Evolutionary conservation across 2,797 vertebrate genomes (phyloP).

Genomic region (Nyctalus aviator): DNA sequence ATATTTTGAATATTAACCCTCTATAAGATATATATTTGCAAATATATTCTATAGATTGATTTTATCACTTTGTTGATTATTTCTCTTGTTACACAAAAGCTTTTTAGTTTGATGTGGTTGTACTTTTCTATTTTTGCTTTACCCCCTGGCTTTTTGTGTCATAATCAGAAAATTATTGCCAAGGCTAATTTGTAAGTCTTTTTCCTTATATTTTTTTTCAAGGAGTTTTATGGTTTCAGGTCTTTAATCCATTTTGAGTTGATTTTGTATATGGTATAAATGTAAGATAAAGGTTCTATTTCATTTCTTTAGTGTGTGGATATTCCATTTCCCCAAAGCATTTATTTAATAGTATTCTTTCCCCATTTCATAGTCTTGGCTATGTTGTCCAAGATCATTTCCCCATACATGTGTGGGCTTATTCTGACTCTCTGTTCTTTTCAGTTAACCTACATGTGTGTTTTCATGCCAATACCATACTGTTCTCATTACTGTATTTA

Average conservation of each 20-base stretch:
- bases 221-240: slow-evolving; percentile 21
- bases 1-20: not conserved
- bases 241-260: not conserved
- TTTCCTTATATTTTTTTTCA: not conserved
- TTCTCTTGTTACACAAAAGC: not conserved
- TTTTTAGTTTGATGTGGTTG: not conserved
- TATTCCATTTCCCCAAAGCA: not conserved
- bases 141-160: not conserved
- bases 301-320: not conserved
- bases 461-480: not conserved
- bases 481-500: not conserved
- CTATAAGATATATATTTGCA: not conserved
- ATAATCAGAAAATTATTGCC: not conserved
- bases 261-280: not conserved
- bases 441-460: not conserved
- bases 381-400: not conserved
- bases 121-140: not conserved
- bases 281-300: not conserved
- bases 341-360: not conserved
- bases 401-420: not conserved
- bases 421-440: not conserved
- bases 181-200: not conserved
- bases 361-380: not conserved
- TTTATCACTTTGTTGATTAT: not conserved
- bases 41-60: not conserved